Base-by-base conservation (phyloP, 2,888 invertebrate species). In the Hofmannophila pseudospretella region DNA sequence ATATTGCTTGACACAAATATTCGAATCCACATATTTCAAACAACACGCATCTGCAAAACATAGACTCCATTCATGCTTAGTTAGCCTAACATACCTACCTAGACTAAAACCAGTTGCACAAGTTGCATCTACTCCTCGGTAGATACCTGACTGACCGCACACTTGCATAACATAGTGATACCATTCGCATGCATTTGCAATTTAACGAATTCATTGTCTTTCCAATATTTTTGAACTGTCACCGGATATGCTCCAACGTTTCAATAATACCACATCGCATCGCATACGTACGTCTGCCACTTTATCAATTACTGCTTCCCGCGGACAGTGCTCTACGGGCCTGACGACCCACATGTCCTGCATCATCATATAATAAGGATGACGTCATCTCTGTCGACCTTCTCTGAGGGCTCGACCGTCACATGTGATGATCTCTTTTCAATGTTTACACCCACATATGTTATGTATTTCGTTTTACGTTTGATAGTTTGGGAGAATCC, bases 251-350 rank as follows among this genome's bases (percentile, higher is more conserved):
- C 39, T 27, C 16, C 4, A 7, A 9, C 30, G 30, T 20, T 34
- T 20, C n/a, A 28, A 19, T 34, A 8, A 11, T 30, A 14, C 29
- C 9, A 16, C 29, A 32, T 8, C 20, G 13, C 13, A 8, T 42
- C 44, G 41, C 42, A 48, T 46, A 45, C 39, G 44, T 43, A 35
- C 42, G 57, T 54, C 48, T 44, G 50, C 65, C 69, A 76, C 73
- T 80, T 78, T 71, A 73, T 73, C 79, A 80, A 79, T 82, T 80
- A 65, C 47, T 44, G 59, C 65, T 61, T 71, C 71, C 77, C 67
- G 61, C 56, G 54, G 43, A 48, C 46, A 50, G 52, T 54, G 54
- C n/a, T 27, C 10, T 27, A 27, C 41, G 49, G 37, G 36, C 44
- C 52, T 57, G 47, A 46, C 63, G 57, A 57, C 67, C 70, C 72